Base-by-base conservation (phyloP, 1,140 invertebrate genomes). In the Drosophila leontia region DNA sequence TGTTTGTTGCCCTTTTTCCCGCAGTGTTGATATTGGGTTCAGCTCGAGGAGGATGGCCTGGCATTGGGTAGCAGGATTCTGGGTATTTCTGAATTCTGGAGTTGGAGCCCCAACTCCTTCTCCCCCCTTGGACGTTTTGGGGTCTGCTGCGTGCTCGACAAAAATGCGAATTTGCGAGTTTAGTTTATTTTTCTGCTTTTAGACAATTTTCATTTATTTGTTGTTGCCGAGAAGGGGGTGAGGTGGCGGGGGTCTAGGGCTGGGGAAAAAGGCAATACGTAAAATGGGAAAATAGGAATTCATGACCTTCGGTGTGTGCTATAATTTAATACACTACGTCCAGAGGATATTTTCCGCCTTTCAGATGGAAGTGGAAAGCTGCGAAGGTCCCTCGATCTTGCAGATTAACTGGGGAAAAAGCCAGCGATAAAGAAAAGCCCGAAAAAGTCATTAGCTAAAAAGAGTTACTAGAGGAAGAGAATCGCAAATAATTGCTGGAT, bases 111-210 rank as follows among this genome's bases (percentile, higher is more conserved):
- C n/a, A 42, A 44, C 55, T 59, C 48, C 53, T 35, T 26, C n/a
- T 13, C 32, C n/a, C 17, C 63, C 57, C 39, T 56, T 37, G 23
- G 61, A 41, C 34, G 42, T 81, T 86, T 81, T 78, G 64, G 84
- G 77, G 84, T 82, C 64, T 68, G 81, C 68, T 86, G 78, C 70
- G 72, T 71, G 80, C 86, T 91, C 75, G 82, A 83, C 81, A 91
- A 91, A 91, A 90, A 91, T 91, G 79, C 81, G 84, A 91, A 91
- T 91, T 91, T 91, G 87, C 83, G 88, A 91, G 91, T 90, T 91
- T 85, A 91, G 85, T 91, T 91, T 91, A 82, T 91, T 91, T 91
- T 91, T 91, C 71, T 80, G 82, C 82, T 90, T 86, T 91, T 86
- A 90, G 86, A 91, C 87, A 91, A 91, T 91, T 91, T 90, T 90